These are phyloP conservation scores for Drosophila paranaensis DNA, from an alignment of 2,888 invertebrate species.

Conservation along the genomic window DNA sequence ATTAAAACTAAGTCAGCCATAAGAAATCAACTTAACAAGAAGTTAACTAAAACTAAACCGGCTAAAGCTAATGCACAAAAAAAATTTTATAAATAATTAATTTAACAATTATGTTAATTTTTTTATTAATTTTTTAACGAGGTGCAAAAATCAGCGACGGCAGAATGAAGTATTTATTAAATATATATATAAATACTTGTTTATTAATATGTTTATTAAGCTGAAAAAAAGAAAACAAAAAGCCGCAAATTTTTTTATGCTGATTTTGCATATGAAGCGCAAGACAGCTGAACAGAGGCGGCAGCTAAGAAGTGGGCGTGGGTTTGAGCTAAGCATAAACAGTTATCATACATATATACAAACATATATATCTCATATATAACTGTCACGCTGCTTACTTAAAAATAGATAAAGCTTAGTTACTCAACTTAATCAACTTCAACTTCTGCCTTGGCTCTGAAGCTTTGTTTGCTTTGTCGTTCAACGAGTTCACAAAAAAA, in stretches of 20 bases:
- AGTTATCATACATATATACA: background rate
- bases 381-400: slow-evolving; percentile 23
- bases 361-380: background rate
- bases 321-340: background rate
- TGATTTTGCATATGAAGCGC: slow-evolving; percentile 71
- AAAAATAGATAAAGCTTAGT: background rate
- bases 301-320: background rate
- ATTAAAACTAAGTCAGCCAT: slow-evolving; percentile 39
- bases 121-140: slow-evolving; percentile 74
- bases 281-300: slow-evolving; percentile 23
- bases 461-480: slow-evolving; percentile 16
- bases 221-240: background rate
- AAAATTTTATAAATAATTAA: no score
- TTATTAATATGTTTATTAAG: slow-evolving; percentile 32
- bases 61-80: slow-evolving; percentile 46
- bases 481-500: background rate
- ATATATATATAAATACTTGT: slow-evolving; percentile 1
- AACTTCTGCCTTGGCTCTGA: slow-evolving; percentile 31
- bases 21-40: background rate
- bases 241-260: slow-evolving; percentile 38
- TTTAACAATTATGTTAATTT: slow-evolving; percentile 76
- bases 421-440: background rate
- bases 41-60: background rate
- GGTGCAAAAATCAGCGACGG: slow-evolving; percentile 73
- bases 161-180: slow-evolving; percentile 43